phyloP scores from a whole-genome alignment of 2,113 vertebrate genomes.

The Plestiodon gilberti region DNA sequence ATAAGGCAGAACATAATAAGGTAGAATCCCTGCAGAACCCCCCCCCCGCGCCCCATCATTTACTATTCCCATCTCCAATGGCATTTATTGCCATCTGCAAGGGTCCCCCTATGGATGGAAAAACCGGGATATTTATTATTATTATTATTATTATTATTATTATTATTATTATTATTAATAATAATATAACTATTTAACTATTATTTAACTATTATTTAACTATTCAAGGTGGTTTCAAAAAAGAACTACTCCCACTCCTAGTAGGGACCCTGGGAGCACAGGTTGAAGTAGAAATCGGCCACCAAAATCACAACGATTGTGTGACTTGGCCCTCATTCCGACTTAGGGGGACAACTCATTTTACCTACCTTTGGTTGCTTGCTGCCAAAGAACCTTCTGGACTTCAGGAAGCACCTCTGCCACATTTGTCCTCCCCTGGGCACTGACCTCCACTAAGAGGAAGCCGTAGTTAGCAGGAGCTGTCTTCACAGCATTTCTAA shows the following conservation, averaged over 20 bases:
- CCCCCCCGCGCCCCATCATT: no score
- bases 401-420: background rate
- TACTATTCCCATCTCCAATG: no score
- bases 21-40: background rate
- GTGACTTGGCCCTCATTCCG: background rate
- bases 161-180: no score
- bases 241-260: no score
- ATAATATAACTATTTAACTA: no score
- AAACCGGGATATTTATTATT: no score
- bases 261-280: background rate
- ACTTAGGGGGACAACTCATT: no score
- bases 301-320: background rate
- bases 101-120: no score
- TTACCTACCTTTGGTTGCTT: background rate
- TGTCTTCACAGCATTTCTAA: background rate
- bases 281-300: background rate
- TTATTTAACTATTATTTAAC: no score
- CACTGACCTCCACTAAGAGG: background rate
- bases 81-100: no score
- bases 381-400: background rate
- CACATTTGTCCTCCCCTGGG: background rate
- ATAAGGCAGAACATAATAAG: background rate
- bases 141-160: no score
- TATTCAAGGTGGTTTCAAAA: no score
- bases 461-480: background rate